A percentile compares a stretch with the other conserved stretches of the same genome.
phyloP scores from a whole-genome alignment of 2,888 invertebrate genomes.

The Subacronicta megacephala region DNA sequence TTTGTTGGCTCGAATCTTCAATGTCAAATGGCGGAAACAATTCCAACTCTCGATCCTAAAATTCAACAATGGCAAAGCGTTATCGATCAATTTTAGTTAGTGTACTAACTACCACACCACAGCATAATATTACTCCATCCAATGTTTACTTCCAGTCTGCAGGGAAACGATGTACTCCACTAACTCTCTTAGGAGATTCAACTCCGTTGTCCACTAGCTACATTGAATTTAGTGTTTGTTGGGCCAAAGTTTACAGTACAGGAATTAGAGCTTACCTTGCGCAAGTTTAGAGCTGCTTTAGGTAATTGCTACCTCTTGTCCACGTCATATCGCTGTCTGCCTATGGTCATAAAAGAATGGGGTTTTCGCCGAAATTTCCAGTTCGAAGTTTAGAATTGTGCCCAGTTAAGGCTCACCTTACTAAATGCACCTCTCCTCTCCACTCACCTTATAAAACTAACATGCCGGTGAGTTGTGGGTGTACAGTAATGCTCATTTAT shows the following conservation, averaged over 20 bases:
- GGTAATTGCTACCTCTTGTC: neutral
- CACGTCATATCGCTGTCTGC: neutral
- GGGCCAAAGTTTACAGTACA: constrained; percentile 38
- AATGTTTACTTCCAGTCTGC: constrained; percentile 32
- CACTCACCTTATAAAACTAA: too few relatives aligned
- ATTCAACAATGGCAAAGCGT: constrained; percentile 16
- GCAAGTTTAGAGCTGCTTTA: neutral
- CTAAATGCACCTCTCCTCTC: too few relatives aligned
- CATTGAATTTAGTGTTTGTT: constrained; percentile 58
- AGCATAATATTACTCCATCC: constrained; percentile 36
- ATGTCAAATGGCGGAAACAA: neutral
- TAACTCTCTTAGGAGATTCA: constrained; percentile 32
- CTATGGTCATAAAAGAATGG: too few relatives aligned
- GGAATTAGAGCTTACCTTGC: constrained; percentile 23
- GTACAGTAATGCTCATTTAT: too few relatives aligned
- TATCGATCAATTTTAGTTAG: constrained; percentile 15
- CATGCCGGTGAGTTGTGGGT: too few relatives aligned
- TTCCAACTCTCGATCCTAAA: constrained; percentile 7
- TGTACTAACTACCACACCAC: too few relatives aligned
- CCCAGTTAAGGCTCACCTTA: too few relatives aligned
- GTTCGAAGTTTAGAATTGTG: too few relatives aligned
- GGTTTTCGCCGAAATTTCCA: too few relatives aligned
- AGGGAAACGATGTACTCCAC: constrained; percentile 35
- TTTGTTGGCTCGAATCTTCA: constrained; percentile 6
- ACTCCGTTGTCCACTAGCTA: constrained; percentile 37